A percentile compares a stretch with the other conserved stretches of the same genome.
These are phyloP conservation scores for Trichechus manatus DNA, from an alignment of 2,113 vertebrate species.

Conservation along the genomic window DNA sequence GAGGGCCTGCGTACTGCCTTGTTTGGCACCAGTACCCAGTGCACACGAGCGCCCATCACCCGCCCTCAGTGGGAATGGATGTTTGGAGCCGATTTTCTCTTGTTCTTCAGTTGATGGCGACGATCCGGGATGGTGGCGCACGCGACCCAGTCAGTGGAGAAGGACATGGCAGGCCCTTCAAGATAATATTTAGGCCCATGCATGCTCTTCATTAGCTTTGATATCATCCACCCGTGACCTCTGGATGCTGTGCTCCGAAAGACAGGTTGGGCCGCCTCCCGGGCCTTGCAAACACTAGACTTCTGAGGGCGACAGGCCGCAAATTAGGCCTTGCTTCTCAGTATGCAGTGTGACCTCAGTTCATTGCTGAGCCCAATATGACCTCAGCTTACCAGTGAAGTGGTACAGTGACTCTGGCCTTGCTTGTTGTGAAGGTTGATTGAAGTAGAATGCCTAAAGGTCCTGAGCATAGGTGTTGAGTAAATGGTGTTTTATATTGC, in stretches of 20 bases:
- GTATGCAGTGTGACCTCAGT: neutral
- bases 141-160: fast-evolving
- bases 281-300: neutral
- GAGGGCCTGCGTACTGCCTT: neutral
- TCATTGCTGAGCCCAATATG: neutral
- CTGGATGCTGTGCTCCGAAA: neutral
- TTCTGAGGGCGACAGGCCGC: neutral
- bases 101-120: neutral
- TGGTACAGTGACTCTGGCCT: neutral
- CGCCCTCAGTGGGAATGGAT: fast-evolving
- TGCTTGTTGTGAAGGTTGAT: neutral
- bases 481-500: neutral
- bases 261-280: fast-evolving
- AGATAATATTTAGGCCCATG: neutral
- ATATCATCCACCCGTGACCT: neutral
- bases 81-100: fast-evolving
- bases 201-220: neutral
- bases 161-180: neutral
- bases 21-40: fast-evolving
- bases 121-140: neutral
- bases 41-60: fast-evolving
- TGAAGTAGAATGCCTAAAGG: fast-evolving
- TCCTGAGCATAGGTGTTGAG: neutral
- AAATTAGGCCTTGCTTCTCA: neutral
- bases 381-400: neutral